These are phyloP conservation scores for Odontesthes bonariensis DNA, from an alignment of 2,113 vertebrate species.

Conservation along the genomic window DNA sequence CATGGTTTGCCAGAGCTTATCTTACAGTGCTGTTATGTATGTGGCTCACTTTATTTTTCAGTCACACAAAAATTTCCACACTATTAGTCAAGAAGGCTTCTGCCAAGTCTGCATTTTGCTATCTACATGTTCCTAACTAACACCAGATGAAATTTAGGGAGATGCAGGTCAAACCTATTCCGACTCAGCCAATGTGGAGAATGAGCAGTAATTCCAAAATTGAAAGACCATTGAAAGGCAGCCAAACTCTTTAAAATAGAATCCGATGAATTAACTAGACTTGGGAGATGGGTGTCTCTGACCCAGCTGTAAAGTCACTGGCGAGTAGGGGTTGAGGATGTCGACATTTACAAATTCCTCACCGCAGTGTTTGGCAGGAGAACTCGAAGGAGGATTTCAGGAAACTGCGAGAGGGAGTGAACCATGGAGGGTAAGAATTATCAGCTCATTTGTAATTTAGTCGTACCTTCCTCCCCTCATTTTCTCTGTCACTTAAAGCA, in stretches of 20 bases:
- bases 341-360: conserved; percentile 71
- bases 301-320: conserved; percentile 49
- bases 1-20: conserved; percentile 59
- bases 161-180: conserved; percentile 58
- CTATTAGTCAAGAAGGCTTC: conserved; percentile 59
- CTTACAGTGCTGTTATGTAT: conserved; percentile 45
- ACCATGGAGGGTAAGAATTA: conserved; percentile 56
- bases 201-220: conserved; percentile 43
- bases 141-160: conserved; percentile 52
- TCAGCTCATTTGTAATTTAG: conserved; percentile 75
- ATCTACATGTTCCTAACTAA: conserved; percentile 35
- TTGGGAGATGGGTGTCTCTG: conserved; percentile 48
- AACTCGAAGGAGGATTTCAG: conserved; percentile 47
- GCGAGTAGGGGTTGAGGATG: conserved; percentile 41
- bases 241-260: conserved; percentile 65
- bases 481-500: conserved; percentile 32
- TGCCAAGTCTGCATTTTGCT: conserved; percentile 63
- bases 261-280: conserved; percentile 67
- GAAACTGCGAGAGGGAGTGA: conserved; percentile 51
- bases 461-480: conserved; percentile 37
- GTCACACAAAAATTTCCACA: conserved; percentile 54
- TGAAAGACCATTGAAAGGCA: conserved; percentile 60
- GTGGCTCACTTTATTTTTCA: conserved; percentile 49
- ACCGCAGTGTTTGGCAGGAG: conserved; percentile 53
- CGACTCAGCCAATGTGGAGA: conserved; percentile 39